Evolutionary conservation across 2,797 vertebrate species (phyloP).

Genomic region (Smutsia temminckii): DNA sequence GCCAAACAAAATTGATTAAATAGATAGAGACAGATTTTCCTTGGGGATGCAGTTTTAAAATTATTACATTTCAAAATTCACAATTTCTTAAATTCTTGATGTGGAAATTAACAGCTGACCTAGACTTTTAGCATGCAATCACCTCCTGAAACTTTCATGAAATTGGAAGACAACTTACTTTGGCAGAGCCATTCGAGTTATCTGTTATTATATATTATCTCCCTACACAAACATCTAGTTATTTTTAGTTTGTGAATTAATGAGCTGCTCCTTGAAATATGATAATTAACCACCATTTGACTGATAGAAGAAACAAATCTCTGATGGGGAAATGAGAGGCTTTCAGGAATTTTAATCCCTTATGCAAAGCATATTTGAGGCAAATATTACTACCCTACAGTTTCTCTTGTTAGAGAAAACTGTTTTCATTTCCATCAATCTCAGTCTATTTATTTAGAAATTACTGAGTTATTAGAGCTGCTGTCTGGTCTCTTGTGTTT

Average conservation of each 20-base stretch:
- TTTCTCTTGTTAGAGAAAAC: constrained; percentile 77
- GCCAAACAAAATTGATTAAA: constrained; percentile 46
- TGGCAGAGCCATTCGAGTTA: neutral
- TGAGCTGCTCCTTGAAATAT: constrained; percentile 75
- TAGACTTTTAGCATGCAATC: constrained; percentile 55
- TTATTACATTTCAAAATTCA: constrained; percentile 48
- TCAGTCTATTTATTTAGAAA: constrained; percentile 87
- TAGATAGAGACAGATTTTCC: neutral
- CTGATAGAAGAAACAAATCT: constrained; percentile 74
- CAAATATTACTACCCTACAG: constrained; percentile 68
- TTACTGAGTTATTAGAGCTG: constrained; percentile 83
- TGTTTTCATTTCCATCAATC: constrained; percentile 83
- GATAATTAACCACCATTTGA: constrained; percentile 77
- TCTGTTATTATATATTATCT: constrained; percentile 63
- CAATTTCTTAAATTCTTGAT: constrained; percentile 58
- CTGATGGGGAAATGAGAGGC: constrained; percentile 67
- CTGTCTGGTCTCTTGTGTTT: constrained; percentile 84
- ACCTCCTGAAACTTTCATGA: constrained; percentile 56
- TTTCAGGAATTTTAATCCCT: constrained; percentile 78
- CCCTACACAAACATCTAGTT: constrained; percentile 71
- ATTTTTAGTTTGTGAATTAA: constrained; percentile 78
- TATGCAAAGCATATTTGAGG: constrained; percentile 70
- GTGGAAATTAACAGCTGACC: neutral
- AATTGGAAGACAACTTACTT: constrained; percentile 40
- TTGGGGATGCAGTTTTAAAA: constrained; percentile 4